Conservation (phyloP, 1,140 invertebrate genomes). For the Eufriesea mexicana region DNA sequence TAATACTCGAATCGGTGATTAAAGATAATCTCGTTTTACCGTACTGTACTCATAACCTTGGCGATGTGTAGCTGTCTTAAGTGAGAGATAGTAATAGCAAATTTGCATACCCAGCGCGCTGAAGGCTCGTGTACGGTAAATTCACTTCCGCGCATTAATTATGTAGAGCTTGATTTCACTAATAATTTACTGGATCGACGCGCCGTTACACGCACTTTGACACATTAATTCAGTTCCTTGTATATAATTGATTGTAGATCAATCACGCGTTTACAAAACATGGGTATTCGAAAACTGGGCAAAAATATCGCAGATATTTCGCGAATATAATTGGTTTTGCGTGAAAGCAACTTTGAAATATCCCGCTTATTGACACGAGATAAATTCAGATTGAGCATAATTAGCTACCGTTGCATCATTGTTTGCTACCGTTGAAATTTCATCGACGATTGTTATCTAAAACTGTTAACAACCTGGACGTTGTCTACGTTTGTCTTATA, state of each 20-base stretch:
- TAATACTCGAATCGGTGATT: constrained; percentile 1
- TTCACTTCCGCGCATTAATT: constrained; percentile 41
- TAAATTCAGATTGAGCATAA: constrained; percentile 9
- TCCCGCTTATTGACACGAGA: too few species aligned
- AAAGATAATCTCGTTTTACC: constrained; percentile 4
- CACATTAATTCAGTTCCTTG: constrained; percentile 12
- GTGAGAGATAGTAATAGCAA: constrained; percentile 23
- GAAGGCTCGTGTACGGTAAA: constrained; percentile 43
- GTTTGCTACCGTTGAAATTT: too few species aligned
- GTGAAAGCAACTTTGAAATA: neutral
- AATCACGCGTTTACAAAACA: neutral
- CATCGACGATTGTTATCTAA: neutral
- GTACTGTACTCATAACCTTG: constrained; percentile 35
- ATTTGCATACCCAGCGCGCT: constrained; percentile 35
- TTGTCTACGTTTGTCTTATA: neutral
- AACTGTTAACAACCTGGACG: neutral
- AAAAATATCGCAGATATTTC: neutral
- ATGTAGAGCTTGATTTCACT: constrained; percentile 34
- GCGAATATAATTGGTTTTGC: neutral
- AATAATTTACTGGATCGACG: constrained; percentile 35
- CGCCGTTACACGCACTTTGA: neutral
- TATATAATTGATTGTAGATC: constrained; percentile 9
- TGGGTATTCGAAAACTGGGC: neutral
- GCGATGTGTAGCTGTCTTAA: neutral
- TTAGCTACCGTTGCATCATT: too few species aligned